phyloP scores from a whole-genome alignment of 2,888 invertebrate species.

The Ichneumon xanthorius region DNA sequence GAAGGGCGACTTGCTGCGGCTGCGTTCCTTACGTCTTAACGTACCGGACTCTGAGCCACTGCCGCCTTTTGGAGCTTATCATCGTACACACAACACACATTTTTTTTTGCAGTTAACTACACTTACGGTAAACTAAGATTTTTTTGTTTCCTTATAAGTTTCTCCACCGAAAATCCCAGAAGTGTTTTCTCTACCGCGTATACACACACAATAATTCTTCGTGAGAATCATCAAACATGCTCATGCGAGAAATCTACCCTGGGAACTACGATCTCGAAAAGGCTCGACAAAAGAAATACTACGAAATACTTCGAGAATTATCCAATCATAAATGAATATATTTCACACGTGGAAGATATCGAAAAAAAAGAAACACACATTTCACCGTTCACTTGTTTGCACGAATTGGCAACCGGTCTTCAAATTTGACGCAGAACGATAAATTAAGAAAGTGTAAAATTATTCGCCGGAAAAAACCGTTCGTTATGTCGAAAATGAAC shows the following conservation, averaged over 20 bases:
- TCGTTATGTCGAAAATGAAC: slow-evolving; percentile 42
- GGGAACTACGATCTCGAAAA: slow-evolving; percentile 37
- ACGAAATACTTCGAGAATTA: slow-evolving; percentile 38
- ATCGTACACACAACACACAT: slow-evolving; percentile 69
- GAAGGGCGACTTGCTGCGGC: slow-evolving; percentile 97
- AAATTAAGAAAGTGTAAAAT: neutral
- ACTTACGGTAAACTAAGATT: slow-evolving; percentile 73
- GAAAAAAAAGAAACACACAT: neutral
- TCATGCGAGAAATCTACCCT: slow-evolving; percentile 73
- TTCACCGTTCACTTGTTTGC: slow-evolving; percentile 12
- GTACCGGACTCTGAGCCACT: slow-evolving; percentile 82
- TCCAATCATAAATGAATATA: slow-evolving; percentile 43
- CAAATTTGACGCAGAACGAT: neutral
- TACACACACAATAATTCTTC: neutral
- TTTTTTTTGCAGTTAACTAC: slow-evolving; percentile 70
- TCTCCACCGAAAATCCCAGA: slow-evolving; percentile 19
- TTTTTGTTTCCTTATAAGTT: slow-evolving; percentile 33
- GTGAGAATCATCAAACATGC: slow-evolving; percentile 72
- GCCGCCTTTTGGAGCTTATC: slow-evolving; percentile 82
- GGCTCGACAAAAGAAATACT: slow-evolving; percentile 1
- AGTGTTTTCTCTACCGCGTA: slow-evolving; percentile 19
- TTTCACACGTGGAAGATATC: slow-evolving; percentile 17
- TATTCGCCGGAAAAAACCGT: neutral
- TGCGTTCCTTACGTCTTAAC: slow-evolving; percentile 89
- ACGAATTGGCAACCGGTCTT: neutral